Conservation (phyloP, 2,797 vertebrate genomes). For the Gambusia yucatana region DNA sequence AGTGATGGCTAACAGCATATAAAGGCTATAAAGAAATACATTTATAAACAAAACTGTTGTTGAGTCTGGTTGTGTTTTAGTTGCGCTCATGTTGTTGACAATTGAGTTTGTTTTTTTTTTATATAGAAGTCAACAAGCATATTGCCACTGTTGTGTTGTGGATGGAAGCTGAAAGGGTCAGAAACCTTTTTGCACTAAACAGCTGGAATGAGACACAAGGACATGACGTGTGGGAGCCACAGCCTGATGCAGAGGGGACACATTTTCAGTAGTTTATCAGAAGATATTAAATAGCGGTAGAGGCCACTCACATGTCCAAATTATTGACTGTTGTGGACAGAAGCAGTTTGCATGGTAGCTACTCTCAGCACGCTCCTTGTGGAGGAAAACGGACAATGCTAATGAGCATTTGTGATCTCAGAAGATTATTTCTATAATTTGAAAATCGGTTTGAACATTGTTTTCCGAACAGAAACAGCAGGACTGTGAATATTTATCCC, state of each 20-base stretch:
- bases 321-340: not conserved
- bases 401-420: not conserved
- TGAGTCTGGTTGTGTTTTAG: not conserved
- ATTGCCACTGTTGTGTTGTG: not conserved
- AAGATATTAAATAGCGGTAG: not conserved
- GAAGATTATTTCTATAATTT: not conserved
- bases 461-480: not conserved
- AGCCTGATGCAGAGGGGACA: not conserved
- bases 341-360: not conserved
- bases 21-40: not conserved
- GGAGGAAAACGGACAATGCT: not conserved
- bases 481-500: not conserved
- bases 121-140: not conserved
- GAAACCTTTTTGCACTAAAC: not conserved
- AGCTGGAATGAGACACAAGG: not conserved
- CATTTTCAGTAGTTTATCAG: not conserved
- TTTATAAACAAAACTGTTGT: not conserved
- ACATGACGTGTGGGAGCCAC: not conserved
- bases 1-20: not conserved
- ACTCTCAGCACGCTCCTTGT: not conserved
- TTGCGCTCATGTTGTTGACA: not conserved
- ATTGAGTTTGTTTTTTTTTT: not conserved
- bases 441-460: slow-evolving; percentile 1
- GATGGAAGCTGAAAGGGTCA: not conserved
- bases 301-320: not conserved